Evolutionary conservation across 2,113 vertebrate genomes (phyloP).

Genomic region (Nycticryphes semicollaris): DNA sequence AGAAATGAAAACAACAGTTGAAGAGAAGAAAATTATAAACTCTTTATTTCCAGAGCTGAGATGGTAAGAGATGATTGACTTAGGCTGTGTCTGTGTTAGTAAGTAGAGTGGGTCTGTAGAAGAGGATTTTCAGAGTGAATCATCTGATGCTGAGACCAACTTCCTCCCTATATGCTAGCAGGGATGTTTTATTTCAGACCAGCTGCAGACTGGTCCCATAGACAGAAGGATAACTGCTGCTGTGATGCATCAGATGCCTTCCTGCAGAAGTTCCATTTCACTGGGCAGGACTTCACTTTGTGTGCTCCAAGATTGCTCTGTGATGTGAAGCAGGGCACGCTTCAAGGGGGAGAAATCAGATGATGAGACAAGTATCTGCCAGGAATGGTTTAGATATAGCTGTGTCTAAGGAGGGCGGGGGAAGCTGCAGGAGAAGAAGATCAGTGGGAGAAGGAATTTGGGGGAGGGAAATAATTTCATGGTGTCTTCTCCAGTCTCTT

Average conservation of each 20-base stretch:
- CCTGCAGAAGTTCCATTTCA: neutral
- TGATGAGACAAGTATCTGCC: neutral
- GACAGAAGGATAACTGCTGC: neutral
- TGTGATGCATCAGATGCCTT: neutral
- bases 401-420: neutral
- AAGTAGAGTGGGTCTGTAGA: neutral
- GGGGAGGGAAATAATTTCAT: neutral
- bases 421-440: neutral
- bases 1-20: neutral
- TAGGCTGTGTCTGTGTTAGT: neutral
- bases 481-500: accelerated
- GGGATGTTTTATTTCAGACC: neutral
- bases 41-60: neutral
- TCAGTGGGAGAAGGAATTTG: neutral
- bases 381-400: neutral
- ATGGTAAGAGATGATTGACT: neutral
- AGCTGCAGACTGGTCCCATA: neutral
- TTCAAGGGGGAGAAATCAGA: neutral
- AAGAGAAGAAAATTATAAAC: neutral
- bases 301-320: neutral
- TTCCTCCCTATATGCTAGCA: neutral
- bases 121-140: neutral
- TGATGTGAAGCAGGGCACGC: neutral
- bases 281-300: neutral
- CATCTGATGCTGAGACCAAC: neutral